Base-by-base conservation (phyloP, 2,888 invertebrate genomes). In the Julus scandinavius region DNA sequence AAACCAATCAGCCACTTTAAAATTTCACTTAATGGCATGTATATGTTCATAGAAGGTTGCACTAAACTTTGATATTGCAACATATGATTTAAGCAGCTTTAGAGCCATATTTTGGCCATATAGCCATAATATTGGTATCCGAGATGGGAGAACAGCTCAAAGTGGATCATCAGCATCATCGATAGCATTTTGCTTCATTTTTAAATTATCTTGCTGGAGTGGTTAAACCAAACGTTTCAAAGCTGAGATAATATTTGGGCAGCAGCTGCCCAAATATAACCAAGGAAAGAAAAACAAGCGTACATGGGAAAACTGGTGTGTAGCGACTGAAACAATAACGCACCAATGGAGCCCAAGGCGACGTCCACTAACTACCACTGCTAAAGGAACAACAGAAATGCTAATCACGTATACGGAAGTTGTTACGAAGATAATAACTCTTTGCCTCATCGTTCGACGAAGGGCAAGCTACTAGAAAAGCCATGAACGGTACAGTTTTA, bases 341-440 rank as follows among this genome's bases (percentile, higher is more conserved):
- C 15, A 80, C 29, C 80, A 38, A 80, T 80, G 80, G 80, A 38
- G 80, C 38, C 80, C 80, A 29, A 40, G 13, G 38, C 80, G 80
- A 80, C 80, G 38, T 80, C 80, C 80, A 80, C 38, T 80, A 80
- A 80, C 80, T 80, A 80, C 80, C 80, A 80, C 38, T 80, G 80
- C 80, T 80, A 80, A 80, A 80, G 80, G 80, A 80, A 80, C 80
- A 80, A 80, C 80, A 80, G 80, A 80, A 80, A 80, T 80, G 80
- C 80, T 80, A 80, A 80, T 80, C 80, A 80, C 80, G 80, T 80
- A 80, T 80, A 80, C 80, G 80, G 80, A 80, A 80, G 80, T 80
- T 80, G 80, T 80, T 80, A 80, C 80, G 80, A 80, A 80, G 80
- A 80, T 38, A 80, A 80, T 9, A 29, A 63, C 63, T 63, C 63